A percentile compares a stretch with the other conserved stretches of the same genome.
phyloP scores from a whole-genome alignment of 2,797 vertebrate genomes.

The Sandelia bainsii region DNA sequence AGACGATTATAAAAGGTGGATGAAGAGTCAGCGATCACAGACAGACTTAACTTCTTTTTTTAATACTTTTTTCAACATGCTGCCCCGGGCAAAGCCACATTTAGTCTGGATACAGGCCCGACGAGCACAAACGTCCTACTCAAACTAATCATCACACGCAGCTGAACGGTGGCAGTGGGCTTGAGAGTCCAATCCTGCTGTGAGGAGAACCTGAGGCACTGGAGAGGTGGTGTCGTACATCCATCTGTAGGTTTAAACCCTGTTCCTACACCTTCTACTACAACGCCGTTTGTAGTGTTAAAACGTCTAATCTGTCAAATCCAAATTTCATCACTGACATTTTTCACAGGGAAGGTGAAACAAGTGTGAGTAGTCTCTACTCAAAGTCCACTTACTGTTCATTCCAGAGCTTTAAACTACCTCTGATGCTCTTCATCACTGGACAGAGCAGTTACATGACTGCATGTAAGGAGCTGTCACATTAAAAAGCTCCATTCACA shows the following conservation, averaged over 20 bases:
- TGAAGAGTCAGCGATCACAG: conserved; percentile 6
- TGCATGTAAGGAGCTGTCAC: no score
- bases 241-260: not conserved
- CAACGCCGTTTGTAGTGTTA: not conserved
- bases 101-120: conserved; percentile 19
- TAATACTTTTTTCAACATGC: conserved; percentile 14
- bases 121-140: conserved; percentile 24
- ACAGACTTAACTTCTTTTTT: conserved; percentile 22
- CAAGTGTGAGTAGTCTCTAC: not conserved
- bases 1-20: conserved; percentile 7
- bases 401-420: not conserved
- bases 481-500: no score
- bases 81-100: conserved; percentile 17
- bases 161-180: conserved; percentile 35
- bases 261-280: not conserved
- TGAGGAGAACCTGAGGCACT: conserved; percentile 51
- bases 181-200: conserved; percentile 2
- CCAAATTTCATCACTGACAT: no score
- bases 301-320: no score
- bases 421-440: not conserved
- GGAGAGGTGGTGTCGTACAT: conserved; percentile 29
- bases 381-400: not conserved
- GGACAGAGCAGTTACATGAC: not conserved
- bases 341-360: not conserved
- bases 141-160: not conserved